Evolutionary conservation across 2,888 invertebrate species (phyloP).

Genomic region (Drepana falcataria): DNA sequence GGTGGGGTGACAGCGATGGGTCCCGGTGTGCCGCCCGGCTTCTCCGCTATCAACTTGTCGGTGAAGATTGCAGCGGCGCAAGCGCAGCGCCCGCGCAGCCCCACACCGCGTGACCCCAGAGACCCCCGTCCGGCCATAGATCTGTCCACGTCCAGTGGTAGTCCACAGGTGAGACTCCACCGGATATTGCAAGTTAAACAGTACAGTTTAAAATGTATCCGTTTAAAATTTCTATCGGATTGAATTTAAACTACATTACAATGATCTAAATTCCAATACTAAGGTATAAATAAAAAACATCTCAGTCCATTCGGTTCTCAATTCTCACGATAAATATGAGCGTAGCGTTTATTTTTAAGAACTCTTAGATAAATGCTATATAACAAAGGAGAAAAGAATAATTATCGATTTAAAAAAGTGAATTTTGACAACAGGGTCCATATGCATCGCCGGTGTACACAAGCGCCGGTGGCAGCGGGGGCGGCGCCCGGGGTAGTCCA

Average conservation of each 20-base stretch:
- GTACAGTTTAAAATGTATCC: too few species aligned
- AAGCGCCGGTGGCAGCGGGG: slow-evolving; percentile 84
- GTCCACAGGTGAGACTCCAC: slow-evolving; percentile 85
- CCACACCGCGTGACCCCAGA: slow-evolving; percentile 86
- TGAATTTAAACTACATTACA: background rate
- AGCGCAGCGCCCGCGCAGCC: slow-evolving; percentile 84
- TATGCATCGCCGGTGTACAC: slow-evolving; percentile 88
- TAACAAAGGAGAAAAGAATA: background rate
- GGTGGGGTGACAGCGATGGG: slow-evolving; percentile 82
- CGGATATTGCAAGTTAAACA: background rate
- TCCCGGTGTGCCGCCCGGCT: slow-evolving; percentile 85
- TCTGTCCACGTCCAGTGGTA: slow-evolving; percentile 91
- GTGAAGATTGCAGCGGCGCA: slow-evolving; percentile 90
- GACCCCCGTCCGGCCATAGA: slow-evolving; percentile 91
- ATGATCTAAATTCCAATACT: background rate
- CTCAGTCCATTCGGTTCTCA: background rate
- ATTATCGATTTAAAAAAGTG: slow-evolving; percentile 31
- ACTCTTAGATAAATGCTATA: background rate
- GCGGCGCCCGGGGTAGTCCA: slow-evolving; percentile 87
- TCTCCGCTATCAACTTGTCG: slow-evolving; percentile 89
- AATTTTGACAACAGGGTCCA: slow-evolving; percentile 81
- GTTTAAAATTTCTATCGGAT: too few species aligned
- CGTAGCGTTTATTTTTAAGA: slow-evolving; percentile 3
- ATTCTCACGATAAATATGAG: background rate
- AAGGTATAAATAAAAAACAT: background rate